A percentile compares a stretch with the other conserved stretches of the same genome.
Conservation (phyloP, 2,888 invertebrate genomes). For the Microctonus brassicae region DNA sequence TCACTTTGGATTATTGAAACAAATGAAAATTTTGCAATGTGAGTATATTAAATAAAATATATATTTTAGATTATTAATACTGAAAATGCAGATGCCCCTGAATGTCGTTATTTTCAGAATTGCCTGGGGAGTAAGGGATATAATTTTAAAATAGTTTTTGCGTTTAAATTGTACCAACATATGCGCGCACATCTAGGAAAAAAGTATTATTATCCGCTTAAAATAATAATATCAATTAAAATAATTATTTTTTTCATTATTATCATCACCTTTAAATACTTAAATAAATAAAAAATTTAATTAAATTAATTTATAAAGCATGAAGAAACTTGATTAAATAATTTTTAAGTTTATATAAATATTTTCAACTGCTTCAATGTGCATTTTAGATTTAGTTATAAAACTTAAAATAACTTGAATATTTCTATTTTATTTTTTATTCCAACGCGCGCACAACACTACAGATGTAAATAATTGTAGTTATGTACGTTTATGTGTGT, state of each 20-base stretch:
- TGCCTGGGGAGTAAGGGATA: conserved; percentile 2
- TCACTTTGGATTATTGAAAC: no score
- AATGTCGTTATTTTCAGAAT: conserved; percentile 36
- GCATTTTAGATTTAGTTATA: neutral
- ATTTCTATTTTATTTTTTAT: neutral
- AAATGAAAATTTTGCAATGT: no score
- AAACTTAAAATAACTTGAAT: conserved; percentile 13
- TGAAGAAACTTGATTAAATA: no score
- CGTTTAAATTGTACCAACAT: neutral
- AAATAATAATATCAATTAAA: neutral
- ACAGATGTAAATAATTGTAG: conserved; percentile 10
- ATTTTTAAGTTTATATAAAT: no score
- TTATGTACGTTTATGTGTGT: neutral
- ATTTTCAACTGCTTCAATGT: neutral
- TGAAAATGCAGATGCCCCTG: conserved; percentile 30
- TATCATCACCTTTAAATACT: no score
- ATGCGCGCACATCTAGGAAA: no score
- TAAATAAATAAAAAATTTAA: no score
- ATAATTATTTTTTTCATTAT: no score
- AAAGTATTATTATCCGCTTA: no score
- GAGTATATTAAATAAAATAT: conserved; percentile 4
- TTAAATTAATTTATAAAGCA: no score
- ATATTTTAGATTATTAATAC: neutral
- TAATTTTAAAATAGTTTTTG: conserved; percentile 23
- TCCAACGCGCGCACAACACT: neutral